Conservation (phyloP, 2,797 vertebrate species). For the Aselliscus stoliczkanus region DNA sequence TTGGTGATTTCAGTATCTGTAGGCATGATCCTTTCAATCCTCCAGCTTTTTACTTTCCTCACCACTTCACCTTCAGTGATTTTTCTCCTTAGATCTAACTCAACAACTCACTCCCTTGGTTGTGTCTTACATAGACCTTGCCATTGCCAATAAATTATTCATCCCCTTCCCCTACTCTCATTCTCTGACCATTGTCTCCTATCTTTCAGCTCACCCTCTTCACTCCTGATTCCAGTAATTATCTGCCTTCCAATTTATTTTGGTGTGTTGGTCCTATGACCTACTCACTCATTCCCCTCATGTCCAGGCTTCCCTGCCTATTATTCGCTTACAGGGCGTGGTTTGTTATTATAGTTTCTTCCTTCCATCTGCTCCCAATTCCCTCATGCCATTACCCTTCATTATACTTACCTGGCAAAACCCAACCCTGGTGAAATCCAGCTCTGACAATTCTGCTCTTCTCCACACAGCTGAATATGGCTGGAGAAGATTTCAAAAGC, state of each 20-base stretch:
- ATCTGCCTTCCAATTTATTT: background rate
- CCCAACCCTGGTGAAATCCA: background rate
- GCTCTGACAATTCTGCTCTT: background rate
- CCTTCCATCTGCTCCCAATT: background rate
- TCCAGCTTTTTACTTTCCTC: background rate
- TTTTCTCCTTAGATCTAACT: background rate
- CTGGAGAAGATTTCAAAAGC: background rate
- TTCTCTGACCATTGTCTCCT: background rate
- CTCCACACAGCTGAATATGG: background rate
- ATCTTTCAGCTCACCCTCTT: background rate
- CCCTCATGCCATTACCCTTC: background rate
- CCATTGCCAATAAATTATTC: background rate
- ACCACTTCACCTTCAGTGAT: background rate
- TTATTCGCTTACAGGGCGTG: background rate
- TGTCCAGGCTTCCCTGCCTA: background rate
- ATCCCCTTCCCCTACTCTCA: background rate
- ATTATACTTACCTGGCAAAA: background rate
- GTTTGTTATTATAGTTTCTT: background rate
- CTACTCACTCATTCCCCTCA: background rate
- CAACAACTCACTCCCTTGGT: background rate
- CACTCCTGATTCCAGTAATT: background rate
- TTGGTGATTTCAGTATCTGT: background rate
- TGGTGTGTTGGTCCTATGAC: background rate
- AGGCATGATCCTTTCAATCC: background rate
- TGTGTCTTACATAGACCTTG: background rate